Evolutionary conservation across 2,888 invertebrate genomes (phyloP).

Genomic region (Cataglyphis rosenhaueri): DNA sequence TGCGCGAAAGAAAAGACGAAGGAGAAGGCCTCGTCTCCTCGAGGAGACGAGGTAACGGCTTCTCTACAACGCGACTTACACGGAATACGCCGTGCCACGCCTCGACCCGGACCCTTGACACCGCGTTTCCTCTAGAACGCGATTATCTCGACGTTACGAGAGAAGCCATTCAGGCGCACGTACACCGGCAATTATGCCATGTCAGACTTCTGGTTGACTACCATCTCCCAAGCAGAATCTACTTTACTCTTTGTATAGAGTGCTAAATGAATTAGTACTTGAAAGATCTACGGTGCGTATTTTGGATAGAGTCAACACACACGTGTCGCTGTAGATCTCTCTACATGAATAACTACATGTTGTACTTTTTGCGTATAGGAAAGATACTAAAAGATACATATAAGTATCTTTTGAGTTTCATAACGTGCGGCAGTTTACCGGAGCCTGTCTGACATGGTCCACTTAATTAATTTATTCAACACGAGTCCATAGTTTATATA

Average conservation of each 20-base stretch:
- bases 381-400: background rate
- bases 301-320: conserved; percentile 14
- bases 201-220: conserved; percentile 15
- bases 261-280: conserved; percentile 43
- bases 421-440: background rate
- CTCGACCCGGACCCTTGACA: conserved; percentile 51
- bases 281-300: background rate
- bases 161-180: conserved; percentile 33
- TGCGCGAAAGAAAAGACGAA: conserved; percentile 39
- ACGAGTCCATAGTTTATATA: background rate
- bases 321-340: background rate
- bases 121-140: conserved; percentile 24
- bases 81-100: conserved; percentile 49
- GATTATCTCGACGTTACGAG: conserved; percentile 16
- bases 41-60: conserved; percentile 46
- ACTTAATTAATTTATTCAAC: background rate
- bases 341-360: background rate
- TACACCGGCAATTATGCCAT: conserved; percentile 46
- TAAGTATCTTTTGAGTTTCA: background rate
- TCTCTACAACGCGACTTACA: conserved; percentile 23
- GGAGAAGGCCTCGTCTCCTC: conserved; percentile 27
- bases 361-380: background rate
- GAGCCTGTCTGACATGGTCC: background rate
- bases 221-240: conserved; percentile 6
- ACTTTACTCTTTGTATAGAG: background rate